phyloP scores from a whole-genome alignment of 35 echinoderm and acorn worm genomes.

The Heliocidaris tuberculata region DNA sequence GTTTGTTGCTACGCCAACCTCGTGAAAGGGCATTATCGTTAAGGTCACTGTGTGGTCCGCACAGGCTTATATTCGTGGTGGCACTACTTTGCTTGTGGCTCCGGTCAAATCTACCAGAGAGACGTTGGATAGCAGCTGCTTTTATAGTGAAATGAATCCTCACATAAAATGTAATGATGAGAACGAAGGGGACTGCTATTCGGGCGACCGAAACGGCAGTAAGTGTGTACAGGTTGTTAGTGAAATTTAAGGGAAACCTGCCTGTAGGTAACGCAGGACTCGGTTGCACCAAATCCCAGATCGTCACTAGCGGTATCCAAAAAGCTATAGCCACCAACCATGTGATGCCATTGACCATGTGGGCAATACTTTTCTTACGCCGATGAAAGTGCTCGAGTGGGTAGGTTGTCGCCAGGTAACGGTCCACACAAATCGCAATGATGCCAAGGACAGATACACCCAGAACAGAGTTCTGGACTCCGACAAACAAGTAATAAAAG shows the following conservation, averaged over 20 bases:
- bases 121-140: neutral
- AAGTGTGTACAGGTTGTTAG: no score
- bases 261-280: neutral
- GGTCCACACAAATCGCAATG: constrained; percentile 48
- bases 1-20: neutral
- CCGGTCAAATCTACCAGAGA: neutral
- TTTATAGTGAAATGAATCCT: neutral
- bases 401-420: constrained; percentile 48
- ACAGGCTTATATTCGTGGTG: neutral
- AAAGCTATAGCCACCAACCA: constrained; percentile 32
- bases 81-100: neutral
- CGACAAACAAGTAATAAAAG: neutral
- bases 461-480: neutral
- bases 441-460: constrained; percentile 37
- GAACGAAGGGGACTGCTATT: neutral
- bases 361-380: constrained; percentile 8
- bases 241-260: neutral
- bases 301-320: constrained; percentile 28
- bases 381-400: constrained; percentile 23
- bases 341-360: neutral
- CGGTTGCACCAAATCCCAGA: neutral
- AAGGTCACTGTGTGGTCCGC: neutral
- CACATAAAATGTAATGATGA: neutral
- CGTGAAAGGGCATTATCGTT: neutral
- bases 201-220: neutral